These are phyloP conservation scores for Manduca sexta DNA, from an alignment of 1,140 invertebrate species.

Conservation along the genomic window DNA sequence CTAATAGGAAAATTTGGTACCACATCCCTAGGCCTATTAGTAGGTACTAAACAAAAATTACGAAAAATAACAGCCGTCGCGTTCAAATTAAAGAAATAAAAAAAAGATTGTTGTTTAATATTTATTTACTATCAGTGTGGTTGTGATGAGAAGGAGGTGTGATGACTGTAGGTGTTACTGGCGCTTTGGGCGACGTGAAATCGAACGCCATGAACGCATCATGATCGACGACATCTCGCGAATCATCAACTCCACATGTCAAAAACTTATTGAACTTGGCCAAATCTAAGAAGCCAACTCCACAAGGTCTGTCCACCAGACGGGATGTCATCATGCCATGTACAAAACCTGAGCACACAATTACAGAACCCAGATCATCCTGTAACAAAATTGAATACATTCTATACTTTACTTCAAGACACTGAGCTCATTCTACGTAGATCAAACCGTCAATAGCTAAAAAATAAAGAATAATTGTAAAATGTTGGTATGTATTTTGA, in stretches of 20 bases:
- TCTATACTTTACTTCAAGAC: neutral
- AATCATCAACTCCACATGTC: conserved; percentile 52
- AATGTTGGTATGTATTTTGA: too few relatives aligned
- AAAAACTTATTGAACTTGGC: conserved; percentile 43
- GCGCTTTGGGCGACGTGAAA: conserved; percentile 12
- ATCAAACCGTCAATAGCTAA: too few relatives aligned
- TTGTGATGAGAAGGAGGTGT: conserved; percentile 5
- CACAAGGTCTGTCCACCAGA: conserved; percentile 51
- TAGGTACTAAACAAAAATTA: too few relatives aligned
- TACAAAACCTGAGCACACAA: conserved; percentile 45
- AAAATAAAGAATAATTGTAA: too few relatives aligned
- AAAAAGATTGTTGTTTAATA: too few relatives aligned
- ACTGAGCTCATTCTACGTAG: too few relatives aligned
- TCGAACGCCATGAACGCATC: conserved; percentile 34
- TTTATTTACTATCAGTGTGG: neutral
- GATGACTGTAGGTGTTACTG: conserved; percentile 12
- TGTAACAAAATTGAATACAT: conserved; percentile 17
- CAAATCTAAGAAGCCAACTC: conserved; percentile 47
- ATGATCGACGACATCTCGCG: conserved; percentile 46
- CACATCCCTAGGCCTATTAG: too few relatives aligned
- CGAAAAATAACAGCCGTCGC: too few relatives aligned
- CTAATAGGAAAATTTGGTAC: too few relatives aligned
- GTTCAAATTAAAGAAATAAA: too few relatives aligned
- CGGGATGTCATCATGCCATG: conserved; percentile 56
- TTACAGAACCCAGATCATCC: conserved; percentile 48